Conservation (phyloP, 1,140 invertebrate species). For the Aphis gossypii region DNA sequence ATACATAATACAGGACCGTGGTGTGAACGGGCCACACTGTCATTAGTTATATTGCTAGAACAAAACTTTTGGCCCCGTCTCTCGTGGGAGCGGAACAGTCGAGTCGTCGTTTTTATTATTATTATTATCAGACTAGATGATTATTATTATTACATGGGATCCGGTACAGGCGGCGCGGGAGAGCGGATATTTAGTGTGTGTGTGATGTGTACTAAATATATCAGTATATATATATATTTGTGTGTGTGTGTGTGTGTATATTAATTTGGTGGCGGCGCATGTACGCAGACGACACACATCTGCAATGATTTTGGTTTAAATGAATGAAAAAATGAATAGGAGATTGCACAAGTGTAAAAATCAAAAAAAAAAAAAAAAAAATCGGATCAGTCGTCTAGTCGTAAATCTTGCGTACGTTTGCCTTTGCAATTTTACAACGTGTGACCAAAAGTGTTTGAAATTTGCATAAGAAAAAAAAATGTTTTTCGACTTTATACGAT, state of each 20-base stretch:
- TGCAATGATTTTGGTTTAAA: constrained; percentile 34
- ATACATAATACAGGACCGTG: background rate
- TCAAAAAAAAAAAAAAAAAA: background rate
- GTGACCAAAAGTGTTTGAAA: background rate
- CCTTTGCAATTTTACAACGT: background rate
- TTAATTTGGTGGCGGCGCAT: background rate
- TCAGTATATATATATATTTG: background rate
- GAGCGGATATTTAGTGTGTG: background rate
- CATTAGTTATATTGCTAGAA: background rate
- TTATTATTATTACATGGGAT: constrained; percentile 4
- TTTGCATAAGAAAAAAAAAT: background rate
- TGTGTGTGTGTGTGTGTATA: background rate
- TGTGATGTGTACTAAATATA: background rate
- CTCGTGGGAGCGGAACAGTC: constrained; percentile 36
- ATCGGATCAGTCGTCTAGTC: background rate
- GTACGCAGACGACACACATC: background rate
- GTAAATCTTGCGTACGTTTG: background rate
- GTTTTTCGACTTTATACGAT: background rate
- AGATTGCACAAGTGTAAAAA: background rate
- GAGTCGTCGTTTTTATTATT: background rate
- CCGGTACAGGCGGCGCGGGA: background rate
- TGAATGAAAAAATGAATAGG: constrained; percentile 25
- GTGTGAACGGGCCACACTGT: background rate
- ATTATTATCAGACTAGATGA: background rate
- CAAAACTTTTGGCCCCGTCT: constrained; percentile 42